Base-by-base conservation (phyloP, 2,888 invertebrate genomes). In the Seladonia tumulorum region DNA sequence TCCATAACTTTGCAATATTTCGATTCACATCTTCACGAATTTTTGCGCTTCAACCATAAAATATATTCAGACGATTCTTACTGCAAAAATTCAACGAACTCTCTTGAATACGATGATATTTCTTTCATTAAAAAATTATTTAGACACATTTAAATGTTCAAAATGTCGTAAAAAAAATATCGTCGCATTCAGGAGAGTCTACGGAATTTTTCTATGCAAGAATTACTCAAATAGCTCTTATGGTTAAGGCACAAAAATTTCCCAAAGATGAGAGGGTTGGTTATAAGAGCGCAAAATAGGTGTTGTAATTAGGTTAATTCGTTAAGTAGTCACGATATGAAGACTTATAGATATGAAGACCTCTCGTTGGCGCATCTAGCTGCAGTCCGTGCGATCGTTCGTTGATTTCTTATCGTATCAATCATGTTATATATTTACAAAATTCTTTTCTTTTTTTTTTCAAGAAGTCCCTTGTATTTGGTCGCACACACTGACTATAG, bases 341-440 rank as follows among this genome's bases (percentile, higher is more conserved):
- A 68, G n/a, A 68, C 68, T 66, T 66, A 66, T 66, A 66, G 60
- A 88, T 89, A 74, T 60, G 68, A 68, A 68, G 68, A 68, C 68
- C 66, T 49, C 75, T 88, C 39, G 75, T 77, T 47, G 18, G 35
- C 35, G 29, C 35, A 66, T 66, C 29, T 35, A 68, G 22, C 79
- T 78, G 78, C 39, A 82, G 63, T 73, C 66, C 73, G 53, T 72
- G 53, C 73, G 79, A 87, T 84, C 73, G 53, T 85, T 86, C 77
- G 80, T 84, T 71, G 73, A 79, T 76, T n/a, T 83, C 75, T 29
- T 63, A 63, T 63, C 63, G 35, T 68, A 72, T 78, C 70, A 22
- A 78, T 76, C 75, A 60, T 82, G 39, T 22, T 60, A 71, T 47
- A 63, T 90, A 89, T 89, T 90, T 89, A 90, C 85, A 89, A 82